Base-by-base conservation (phyloP, 2,113 vertebrate genomes). In the Cyrtonyx montezumae region DNA sequence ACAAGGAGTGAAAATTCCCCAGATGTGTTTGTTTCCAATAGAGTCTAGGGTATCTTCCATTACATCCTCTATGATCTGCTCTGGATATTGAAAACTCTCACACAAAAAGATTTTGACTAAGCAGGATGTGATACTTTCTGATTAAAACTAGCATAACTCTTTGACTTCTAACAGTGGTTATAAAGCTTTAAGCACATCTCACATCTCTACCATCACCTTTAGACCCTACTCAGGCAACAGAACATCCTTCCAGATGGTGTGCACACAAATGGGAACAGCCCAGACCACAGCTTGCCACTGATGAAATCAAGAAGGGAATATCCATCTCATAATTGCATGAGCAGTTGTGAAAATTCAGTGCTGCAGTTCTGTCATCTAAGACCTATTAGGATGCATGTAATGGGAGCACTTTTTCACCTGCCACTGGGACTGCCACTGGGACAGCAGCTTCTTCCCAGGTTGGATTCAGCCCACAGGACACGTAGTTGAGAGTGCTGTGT, bases 381-480 rank as follows among this genome's bases (percentile, higher is more conserved):
- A 14, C 14, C 13, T 20, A 1, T 8, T 14, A 10, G 3, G 58
- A 69, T 16, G 46, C n/a, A 43, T 1, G 5, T 9, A 85, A 66
- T 82, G 49, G 40, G 85, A 23, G 16, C n/a, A 65, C 9, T 67
- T 42, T 30, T 23, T 32, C 56, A 14, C 43, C 40, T 3, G 0
- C 1, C 19, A 8, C 0, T 74, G 32, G 42, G 23, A 49, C 40
- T 3, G 0, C 1, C 19, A 8, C 0, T 74, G 32, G 42, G 23
- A 49, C 91, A 18, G 15, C 1, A 5, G 17, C 9, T 69, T 49
- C 30, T 77, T 56, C 2, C 0, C 17, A 42, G 55, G 30, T 34
- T 46, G 80, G 3, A 36, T 7, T 70, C 46, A 76, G 42, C 10
- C 59, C 63, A 59, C n/a, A 46, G 43, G 4, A 34, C 1, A 34